phyloP scores from a whole-genome alignment of 2,797 vertebrate species.

The Anomalospiza imberbis region DNA sequence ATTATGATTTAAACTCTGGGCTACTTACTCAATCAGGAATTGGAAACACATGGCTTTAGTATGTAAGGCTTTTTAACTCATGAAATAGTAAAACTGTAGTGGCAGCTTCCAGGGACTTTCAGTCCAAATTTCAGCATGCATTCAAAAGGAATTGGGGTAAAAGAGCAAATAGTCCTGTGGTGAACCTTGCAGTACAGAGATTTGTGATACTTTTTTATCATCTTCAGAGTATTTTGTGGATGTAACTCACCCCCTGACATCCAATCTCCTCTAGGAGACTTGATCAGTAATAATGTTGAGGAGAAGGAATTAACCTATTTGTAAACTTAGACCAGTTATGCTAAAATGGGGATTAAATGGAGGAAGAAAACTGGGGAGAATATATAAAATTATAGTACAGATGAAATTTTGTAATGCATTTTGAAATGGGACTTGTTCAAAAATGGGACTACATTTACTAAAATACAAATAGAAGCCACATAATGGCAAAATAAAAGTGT shows the following conservation, averaged over 20 bases:
- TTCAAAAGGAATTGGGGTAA: background rate
- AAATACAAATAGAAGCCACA: background rate
- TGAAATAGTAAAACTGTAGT: background rate
- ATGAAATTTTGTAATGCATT: background rate
- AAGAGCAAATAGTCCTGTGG: background rate
- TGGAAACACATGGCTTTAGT: conserved; percentile 40
- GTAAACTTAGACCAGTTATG: background rate
- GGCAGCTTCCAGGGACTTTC: background rate
- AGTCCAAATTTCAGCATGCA: background rate
- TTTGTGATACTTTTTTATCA: background rate
- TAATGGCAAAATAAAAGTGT: background rate
- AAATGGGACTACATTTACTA: background rate
- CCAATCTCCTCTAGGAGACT: background rate
- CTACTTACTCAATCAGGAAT: background rate
- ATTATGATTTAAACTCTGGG: background rate
- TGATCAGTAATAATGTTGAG: background rate
- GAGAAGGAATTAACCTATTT: background rate
- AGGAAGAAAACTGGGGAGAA: background rate
- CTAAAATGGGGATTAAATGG: background rate
- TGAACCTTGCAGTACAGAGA: background rate
- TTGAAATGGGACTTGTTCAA: background rate
- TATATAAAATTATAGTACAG: background rate
- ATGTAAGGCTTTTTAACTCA: background rate
- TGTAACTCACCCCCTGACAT: background rate
- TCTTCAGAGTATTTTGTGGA: background rate